phyloP scores from a whole-genome alignment of 2,888 invertebrate species.

The Pandemis heparana region DNA sequence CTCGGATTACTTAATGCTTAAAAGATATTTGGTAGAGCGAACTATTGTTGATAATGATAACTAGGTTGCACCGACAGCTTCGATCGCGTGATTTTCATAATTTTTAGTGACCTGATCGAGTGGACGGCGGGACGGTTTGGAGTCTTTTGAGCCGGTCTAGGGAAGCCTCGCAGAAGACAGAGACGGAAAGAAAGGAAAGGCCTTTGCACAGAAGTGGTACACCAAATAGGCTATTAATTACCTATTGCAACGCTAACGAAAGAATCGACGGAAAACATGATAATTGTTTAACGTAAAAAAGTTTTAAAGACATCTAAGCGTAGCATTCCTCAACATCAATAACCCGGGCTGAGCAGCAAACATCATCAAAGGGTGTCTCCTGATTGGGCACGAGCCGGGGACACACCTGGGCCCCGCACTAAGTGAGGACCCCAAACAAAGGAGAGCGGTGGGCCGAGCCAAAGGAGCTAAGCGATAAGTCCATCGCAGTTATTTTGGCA shows the following conservation, averaged over 20 bases:
- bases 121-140: no score
- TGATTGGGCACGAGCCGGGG: slow-evolving; percentile 72
- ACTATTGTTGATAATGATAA: no score
- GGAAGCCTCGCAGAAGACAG: no score
- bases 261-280: neutral
- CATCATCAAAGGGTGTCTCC: slow-evolving; percentile 74
- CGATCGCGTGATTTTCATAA: no score
- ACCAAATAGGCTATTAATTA: neutral
- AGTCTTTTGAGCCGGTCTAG: no score
- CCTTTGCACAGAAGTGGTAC: no score
- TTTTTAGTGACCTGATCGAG: no score
- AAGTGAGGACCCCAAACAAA: slow-evolving; percentile 77
- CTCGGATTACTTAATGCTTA: no score
- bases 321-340: slow-evolving; percentile 33
- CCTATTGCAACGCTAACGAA: neutral
- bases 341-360: slow-evolving; percentile 64
- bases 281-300: neutral
- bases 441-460: slow-evolving; percentile 55
- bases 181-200: no score
- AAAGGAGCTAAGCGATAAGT: slow-evolving; percentile 6
- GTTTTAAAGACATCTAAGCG: neutral
- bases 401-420: slow-evolving; percentile 74
- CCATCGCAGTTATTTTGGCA: no score
- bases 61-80: no score
- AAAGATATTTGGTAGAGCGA: no score